Evolutionary conservation across 2,797 vertebrate genomes (phyloP), one percentile per base, ranked within the genome.

Genomic region (Sparidentex hasta): DNA sequence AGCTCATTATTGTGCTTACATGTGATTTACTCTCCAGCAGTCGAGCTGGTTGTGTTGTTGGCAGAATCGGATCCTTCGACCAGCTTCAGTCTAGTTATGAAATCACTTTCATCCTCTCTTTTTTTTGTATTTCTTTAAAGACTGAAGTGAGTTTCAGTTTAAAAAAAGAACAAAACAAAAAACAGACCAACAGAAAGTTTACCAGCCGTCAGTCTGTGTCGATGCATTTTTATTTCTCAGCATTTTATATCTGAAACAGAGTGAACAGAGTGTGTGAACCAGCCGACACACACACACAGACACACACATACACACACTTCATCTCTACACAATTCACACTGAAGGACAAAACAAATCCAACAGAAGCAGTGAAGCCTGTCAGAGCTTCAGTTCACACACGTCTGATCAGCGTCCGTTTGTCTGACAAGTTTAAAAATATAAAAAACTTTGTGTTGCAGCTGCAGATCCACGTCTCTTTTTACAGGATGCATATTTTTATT

Each of bases 401-500:
- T 44, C 46, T 41, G 21, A 27, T n/a, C 50, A 41, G 63, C 48
- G 21, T 67, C 29, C 29, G 29, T 33, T 7, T 21, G 48, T 65
- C 25, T 23, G 64, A 71, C 52, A 12, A 58, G 56, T 57, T 68
- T 58, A 51, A 23, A 67, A 68, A 56, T 52, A 63, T 68, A 63
- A 79, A 71, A 66, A 48, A 64, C 33, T 38, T 61, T 71, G 33
- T 64, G 56, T 55, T 62, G 0, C 29, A 23, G 55, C 76, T 46
- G 59, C 46, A 58, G 59, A 65, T 64, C 44, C 38, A 43, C 5
- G 1, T 38, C 25, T 76, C 13, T 43, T n/a, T 67, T 61, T 44
- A 72, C 38, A 52, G 33, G 52, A 76, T 74, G 70, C 71, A 75
- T 21, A 51, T 83, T 65, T 70, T 56, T 25, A 66, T 71, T 65